A percentile compares a stretch with the other conserved stretches of the same genome.
Conservation (phyloP, 2,888 invertebrate species). For the Poecilobothrus nobilitatus region DNA sequence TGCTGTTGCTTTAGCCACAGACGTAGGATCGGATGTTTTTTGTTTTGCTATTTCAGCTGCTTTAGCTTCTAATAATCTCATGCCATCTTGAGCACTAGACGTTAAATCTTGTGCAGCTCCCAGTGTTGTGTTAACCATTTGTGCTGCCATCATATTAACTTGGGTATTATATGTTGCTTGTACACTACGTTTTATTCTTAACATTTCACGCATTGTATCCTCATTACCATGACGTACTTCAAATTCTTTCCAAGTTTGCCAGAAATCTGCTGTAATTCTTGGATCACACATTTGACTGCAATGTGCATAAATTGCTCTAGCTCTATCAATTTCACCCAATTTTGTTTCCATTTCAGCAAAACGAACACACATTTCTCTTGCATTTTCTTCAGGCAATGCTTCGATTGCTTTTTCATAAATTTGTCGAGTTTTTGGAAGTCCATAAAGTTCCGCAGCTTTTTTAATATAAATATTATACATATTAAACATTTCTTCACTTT, state of each 20-base stretch:
- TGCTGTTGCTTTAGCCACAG: constrained; percentile 21
- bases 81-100: constrained; percentile 72
- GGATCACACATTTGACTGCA: constrained; percentile 99
- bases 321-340: constrained; percentile 95
- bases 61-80: constrained; percentile 80
- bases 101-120: constrained; percentile 65
- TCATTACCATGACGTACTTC: constrained; percentile 98
- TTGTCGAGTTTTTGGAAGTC: constrained; percentile 89
- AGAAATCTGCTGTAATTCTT: constrained; percentile 87
- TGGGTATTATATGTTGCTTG: constrained; percentile 98
- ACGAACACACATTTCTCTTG: constrained; percentile 90
- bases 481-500: constrained; percentile 89
- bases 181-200: constrained; percentile 93
- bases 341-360: constrained; percentile 98
- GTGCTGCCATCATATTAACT: constrained; percentile 98
- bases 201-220: constrained; percentile 98
- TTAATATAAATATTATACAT: constrained; percentile 99
- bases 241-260: constrained; percentile 99
- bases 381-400: constrained; percentile 77
- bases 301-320: constrained; percentile 93
- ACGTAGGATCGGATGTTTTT: constrained; percentile 14
- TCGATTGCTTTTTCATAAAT: constrained; percentile 99
- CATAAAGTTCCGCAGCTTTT: constrained; percentile 95
- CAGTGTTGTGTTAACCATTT: constrained; percentile 76
- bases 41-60: constrained; percentile 51